Evolutionary conservation across 2,113 vertebrate species (phyloP).

Genomic region (Procapra przewalskii): DNA sequence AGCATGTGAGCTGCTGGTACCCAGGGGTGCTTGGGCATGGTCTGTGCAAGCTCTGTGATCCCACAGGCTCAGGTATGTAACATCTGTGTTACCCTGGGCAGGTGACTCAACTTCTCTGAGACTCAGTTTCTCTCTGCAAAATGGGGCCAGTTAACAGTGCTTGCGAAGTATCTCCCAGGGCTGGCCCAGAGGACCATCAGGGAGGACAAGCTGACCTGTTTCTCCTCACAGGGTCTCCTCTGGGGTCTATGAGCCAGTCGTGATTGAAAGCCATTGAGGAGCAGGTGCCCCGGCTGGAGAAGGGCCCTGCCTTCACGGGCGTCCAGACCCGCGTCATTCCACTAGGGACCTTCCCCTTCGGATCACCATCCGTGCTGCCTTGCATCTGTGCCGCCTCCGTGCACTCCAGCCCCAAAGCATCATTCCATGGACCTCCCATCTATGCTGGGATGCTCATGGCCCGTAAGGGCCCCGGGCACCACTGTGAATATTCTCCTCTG

Average conservation of each 20-base stretch:
- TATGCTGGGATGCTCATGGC: neutral
- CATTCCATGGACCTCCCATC: constrained; percentile 51
- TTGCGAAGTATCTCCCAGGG: neutral
- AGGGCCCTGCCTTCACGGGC: constrained; percentile 34
- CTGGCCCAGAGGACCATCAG: neutral
- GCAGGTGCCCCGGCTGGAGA: constrained; percentile 75
- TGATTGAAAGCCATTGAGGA: constrained; percentile 94
- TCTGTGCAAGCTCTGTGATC: neutral
- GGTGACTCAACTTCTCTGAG: neutral
- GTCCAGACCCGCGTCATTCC: constrained; percentile 75
- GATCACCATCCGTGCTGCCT: neutral
- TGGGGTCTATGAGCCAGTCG: constrained; percentile 93
- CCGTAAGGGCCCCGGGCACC: constrained; percentile 60
- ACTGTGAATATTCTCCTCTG: constrained; percentile 81
- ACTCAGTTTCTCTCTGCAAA: neutral
- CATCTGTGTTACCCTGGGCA: neutral
- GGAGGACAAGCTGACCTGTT: neutral
- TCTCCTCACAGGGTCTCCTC: constrained; percentile 86
- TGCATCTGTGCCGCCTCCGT: constrained; percentile 57
- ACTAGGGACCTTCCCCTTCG: constrained; percentile 58
- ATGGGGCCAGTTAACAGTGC: neutral
- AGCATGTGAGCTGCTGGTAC: neutral
- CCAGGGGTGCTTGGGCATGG: neutral
- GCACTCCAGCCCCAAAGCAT: constrained; percentile 48
- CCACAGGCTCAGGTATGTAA: neutral